phyloP scores from a whole-genome alignment of 1,140 invertebrate species.

The Eurosta solidaginis region DNA sequence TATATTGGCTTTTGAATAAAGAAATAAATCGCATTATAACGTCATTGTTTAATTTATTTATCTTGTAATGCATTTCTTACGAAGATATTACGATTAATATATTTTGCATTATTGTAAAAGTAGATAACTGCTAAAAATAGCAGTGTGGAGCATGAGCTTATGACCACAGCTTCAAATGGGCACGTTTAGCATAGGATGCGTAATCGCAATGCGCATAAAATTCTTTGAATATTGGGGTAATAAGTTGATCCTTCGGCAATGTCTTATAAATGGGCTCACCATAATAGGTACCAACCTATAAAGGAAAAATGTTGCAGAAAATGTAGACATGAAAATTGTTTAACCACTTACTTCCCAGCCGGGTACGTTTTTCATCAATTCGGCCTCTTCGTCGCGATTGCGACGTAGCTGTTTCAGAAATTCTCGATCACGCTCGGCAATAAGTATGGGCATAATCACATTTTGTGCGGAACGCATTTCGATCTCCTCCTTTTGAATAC shows the following conservation, averaged over 20 bases:
- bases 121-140: not conserved
- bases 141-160: no score
- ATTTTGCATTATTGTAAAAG: not conserved
- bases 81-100: no score
- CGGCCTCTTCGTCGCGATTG: conserved; percentile 82
- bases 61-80: not conserved
- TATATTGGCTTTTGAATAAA: not conserved
- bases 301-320: conserved; percentile 17
- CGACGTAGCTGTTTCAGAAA: conserved; percentile 78
- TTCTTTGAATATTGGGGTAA: conserved; percentile 69
- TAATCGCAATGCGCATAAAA: conserved; percentile 71
- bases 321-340: not conserved
- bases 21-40: not conserved
- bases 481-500: conserved; percentile 64
- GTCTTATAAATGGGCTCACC: conserved; percentile 79
- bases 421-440: conserved; percentile 81
- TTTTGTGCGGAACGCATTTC: conserved; percentile 76
- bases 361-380: conserved; percentile 85
- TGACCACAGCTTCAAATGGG: conserved; percentile 62
- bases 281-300: conserved; percentile 79
- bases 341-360: conserved; percentile 72
- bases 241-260: conserved; percentile 63
- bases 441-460: conserved; percentile 74
- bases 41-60: conserved; percentile 10
- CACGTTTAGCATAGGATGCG: conserved; percentile 62